These are phyloP conservation scores for Amphipoea oculea DNA, from an alignment of 2,888 invertebrate genomes.

Conservation along the genomic window DNA sequence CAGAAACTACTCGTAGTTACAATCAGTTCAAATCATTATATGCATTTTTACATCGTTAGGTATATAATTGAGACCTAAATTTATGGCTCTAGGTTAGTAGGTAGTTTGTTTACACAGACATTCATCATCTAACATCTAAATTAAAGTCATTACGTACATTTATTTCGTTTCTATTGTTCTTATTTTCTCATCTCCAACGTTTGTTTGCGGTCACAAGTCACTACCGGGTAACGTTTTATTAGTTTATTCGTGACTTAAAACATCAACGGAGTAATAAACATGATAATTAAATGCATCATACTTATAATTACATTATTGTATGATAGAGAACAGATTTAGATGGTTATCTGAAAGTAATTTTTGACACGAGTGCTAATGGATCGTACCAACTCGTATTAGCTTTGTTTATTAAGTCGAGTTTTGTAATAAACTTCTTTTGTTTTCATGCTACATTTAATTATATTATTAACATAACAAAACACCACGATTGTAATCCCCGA, in stretches of 20 bases:
- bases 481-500: neutral
- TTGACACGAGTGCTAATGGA: conserved; percentile 12
- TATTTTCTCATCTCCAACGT: conserved; percentile 43
- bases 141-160: conserved; percentile 38
- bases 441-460: neutral
- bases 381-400: neutral
- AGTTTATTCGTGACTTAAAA: conserved; percentile 42
- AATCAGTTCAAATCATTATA: conserved; percentile 8
- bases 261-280: conserved; percentile 31
- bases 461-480: neutral
- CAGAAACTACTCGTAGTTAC: no score
- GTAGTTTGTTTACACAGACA: conserved; percentile 25
- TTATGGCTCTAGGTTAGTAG: conserved; percentile 17
- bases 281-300: conserved; percentile 25
- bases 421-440: neutral
- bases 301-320: conserved; percentile 21
- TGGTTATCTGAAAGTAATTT: conserved; percentile 25
- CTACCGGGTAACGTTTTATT: conserved; percentile 55
- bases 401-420: neutral
- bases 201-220: conserved; percentile 48
- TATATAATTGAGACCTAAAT: neutral
- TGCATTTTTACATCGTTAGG: neutral
- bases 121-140: conserved; percentile 23
- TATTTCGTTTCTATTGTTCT: conserved; percentile 47
- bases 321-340: conserved; percentile 38